Conservation (phyloP, 2,888 invertebrate genomes). For the Noctua janthina region DNA sequence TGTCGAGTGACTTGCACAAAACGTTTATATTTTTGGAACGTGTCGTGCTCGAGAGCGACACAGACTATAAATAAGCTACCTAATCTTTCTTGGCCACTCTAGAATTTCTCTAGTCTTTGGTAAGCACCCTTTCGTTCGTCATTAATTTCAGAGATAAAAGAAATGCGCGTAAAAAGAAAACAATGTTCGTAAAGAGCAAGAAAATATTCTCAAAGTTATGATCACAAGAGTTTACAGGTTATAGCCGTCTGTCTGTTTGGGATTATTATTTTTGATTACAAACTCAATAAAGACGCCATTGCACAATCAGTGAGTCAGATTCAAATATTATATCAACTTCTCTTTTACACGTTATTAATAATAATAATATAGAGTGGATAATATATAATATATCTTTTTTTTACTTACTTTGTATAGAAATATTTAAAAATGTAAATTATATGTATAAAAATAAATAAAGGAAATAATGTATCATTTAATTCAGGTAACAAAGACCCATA, state of each 20-base stretch:
- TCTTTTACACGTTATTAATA: neutral
- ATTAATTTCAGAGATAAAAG: constrained; percentile 28
- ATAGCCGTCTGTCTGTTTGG: neutral
- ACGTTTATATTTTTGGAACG: constrained; percentile 25
- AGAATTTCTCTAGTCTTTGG: neutral
- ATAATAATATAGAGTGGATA: no score
- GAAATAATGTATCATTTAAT: no score
- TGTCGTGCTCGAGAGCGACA: neutral
- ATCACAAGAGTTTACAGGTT: neutral
- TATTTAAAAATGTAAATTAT: no score
- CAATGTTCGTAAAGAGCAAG: neutral
- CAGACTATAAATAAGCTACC: constrained; percentile 31
- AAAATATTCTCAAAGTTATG: constrained; percentile 3
- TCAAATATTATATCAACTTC: neutral
- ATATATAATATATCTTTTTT: no score
- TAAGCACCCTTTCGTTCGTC: constrained; percentile 18
- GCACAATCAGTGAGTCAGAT: neutral
- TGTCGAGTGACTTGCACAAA: constrained; percentile 28
- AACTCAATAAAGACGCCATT: neutral
- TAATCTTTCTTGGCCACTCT: constrained; percentile 25
- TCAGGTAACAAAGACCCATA: no score
- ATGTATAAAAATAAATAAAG: no score
- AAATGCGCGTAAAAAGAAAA: neutral
- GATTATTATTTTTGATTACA: constrained; percentile 6
- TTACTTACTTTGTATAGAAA: no score